phyloP scores from a whole-genome alignment of 2,888 invertebrate species.

The Adelognathus sp. region DNA sequence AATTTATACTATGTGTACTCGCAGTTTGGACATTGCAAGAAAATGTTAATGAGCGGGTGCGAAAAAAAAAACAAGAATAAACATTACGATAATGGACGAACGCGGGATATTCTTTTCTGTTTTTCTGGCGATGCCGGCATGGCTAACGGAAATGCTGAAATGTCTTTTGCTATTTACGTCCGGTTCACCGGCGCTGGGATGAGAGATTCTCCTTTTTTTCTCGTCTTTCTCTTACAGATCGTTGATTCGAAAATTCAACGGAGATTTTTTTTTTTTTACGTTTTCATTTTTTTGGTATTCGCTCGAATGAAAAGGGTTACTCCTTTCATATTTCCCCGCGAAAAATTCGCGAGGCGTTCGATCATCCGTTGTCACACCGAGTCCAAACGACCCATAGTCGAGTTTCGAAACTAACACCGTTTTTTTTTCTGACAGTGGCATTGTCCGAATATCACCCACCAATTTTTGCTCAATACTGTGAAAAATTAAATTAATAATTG shows the following conservation, averaged over 20 bases:
- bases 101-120: constrained; percentile 2
- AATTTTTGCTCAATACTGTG: too few species aligned
- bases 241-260: not conserved
- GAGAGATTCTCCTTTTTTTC: not conserved
- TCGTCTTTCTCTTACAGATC: not conserved
- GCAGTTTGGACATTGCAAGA: constrained; percentile 1
- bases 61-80: not conserved
- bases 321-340: constrained; percentile 7
- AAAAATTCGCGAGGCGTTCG: not conserved
- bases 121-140: constrained; percentile 47
- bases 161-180: constrained; percentile 71
- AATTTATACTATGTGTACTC: constrained; percentile 6
- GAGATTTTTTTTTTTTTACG: not conserved
- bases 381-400: too few species aligned
- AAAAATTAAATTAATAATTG: too few species aligned
- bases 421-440: too few species aligned
- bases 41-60: constrained; percentile 1
- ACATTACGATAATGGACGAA: not conserved
- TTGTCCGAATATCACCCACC: too few species aligned
- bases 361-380: too few species aligned
- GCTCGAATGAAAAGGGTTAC: constrained; percentile 32
- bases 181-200: constrained; percentile 4
- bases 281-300: constrained; percentile 33
- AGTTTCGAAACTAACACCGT: too few species aligned
- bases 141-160: constrained; percentile 69